A percentile compares a stretch with the other conserved stretches of the same genome.
phyloP scores from a whole-genome alignment of 2,888 invertebrate species.

The Drosophila neotestacea region DNA sequence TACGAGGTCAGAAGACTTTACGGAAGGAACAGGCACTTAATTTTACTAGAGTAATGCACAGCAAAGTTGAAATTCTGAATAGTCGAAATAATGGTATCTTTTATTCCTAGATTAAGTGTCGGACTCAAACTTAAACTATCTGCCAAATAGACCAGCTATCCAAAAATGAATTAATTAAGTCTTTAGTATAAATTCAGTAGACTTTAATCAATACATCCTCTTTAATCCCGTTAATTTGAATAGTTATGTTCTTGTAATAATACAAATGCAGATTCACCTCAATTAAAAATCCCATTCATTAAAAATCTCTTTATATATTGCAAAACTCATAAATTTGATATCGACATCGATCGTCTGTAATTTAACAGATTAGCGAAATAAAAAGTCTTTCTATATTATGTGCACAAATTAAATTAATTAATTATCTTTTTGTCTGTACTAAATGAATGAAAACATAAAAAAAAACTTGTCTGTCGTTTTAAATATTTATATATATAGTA shows the following conservation, averaged over 20 bases:
- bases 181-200: background rate
- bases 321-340: conserved; percentile 17
- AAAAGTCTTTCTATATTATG: conserved; percentile 8
- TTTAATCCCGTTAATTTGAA: background rate
- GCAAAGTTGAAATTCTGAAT: too few relatives aligned
- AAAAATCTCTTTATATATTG: conserved; percentile 4
- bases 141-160: background rate
- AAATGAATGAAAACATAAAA: conserved; percentile 23
- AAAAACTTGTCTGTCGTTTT: conserved; percentile 25
- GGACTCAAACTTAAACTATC: background rate
- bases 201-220: conserved; percentile 3
- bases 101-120: background rate
- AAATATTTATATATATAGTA: conserved; percentile 36
- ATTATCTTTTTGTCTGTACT: conserved; percentile 47
- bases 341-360: conserved; percentile 43
- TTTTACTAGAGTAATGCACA: too few relatives aligned
- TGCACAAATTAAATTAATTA: conserved; percentile 61
- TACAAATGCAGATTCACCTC: background rate
- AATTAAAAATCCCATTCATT: conserved; percentile 6
- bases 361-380: conserved; percentile 58
- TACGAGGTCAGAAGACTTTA: background rate
- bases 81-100: too few relatives aligned
- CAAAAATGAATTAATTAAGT: background rate
- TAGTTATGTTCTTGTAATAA: background rate
- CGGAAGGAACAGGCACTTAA: background rate